phyloP scores from a whole-genome alignment of 2,797 vertebrate genomes.

The Enteromius trimaculatus region DNA sequence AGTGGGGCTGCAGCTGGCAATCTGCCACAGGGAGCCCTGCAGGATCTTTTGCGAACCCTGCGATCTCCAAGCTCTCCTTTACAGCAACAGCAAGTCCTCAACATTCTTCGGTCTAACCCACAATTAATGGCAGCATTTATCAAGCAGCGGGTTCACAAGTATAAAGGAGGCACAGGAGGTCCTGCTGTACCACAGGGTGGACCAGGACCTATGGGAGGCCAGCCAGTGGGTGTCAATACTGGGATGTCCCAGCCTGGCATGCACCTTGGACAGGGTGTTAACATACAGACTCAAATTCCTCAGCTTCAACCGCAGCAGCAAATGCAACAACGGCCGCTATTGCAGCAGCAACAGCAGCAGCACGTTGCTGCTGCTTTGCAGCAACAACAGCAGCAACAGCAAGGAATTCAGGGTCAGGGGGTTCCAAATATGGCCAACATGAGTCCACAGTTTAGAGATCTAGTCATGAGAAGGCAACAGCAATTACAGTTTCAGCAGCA shows the following conservation, averaged over 20 bases:
- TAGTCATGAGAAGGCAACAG: slow-evolving; percentile 84
- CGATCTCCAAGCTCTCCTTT: slow-evolving; percentile 94
- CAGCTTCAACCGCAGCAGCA: slow-evolving; percentile 72
- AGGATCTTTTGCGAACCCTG: slow-evolving; percentile 91
- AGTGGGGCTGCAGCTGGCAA: slow-evolving; percentile 76
- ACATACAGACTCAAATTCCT: slow-evolving; percentile 72
- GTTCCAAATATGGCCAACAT: slow-evolving; percentile 87
- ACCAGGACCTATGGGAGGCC: slow-evolving; percentile 71
- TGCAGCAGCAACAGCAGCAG: slow-evolving; percentile 68
- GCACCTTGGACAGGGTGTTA: slow-evolving; percentile 85
- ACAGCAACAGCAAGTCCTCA: slow-evolving; percentile 97
- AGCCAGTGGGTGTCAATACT: slow-evolving; percentile 70
- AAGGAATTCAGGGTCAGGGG: slow-evolving; percentile 82
- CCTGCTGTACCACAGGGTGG: slow-evolving; percentile 70
- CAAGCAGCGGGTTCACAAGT: slow-evolving; percentile 93
- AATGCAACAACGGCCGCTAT: slow-evolving; percentile 66
- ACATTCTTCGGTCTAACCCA: slow-evolving; percentile 92
- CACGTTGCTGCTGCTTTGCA: slow-evolving; percentile 22
- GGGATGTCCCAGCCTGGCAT: slow-evolving; percentile 78
- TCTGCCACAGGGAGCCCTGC: slow-evolving; percentile 92
- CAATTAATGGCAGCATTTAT: slow-evolving; percentile 97
- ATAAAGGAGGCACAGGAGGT: slow-evolving; percentile 74
- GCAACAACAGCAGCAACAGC: slow-evolving; percentile 62
- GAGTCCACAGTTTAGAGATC: slow-evolving; percentile 89
- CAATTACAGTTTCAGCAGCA: slow-evolving; percentile 81